phyloP scores from a whole-genome alignment of 1,140 invertebrate species.

The Amyelois transitella region DNA sequence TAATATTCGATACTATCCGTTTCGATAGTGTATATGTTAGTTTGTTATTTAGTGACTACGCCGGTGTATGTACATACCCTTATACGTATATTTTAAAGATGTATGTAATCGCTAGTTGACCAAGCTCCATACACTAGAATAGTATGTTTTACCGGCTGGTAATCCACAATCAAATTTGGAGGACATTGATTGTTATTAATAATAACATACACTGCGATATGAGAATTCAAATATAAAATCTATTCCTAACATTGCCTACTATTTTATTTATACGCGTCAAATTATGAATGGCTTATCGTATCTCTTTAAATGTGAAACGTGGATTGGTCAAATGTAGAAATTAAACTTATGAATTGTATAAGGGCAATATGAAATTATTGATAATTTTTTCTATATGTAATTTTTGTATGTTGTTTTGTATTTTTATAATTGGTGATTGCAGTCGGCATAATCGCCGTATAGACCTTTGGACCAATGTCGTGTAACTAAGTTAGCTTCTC shows the following conservation, averaged over 20 bases:
- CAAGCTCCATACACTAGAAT: not conserved
- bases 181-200: slow-evolving; percentile 1
- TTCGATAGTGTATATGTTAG: slow-evolving; percentile 48
- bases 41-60: slow-evolving; percentile 70
- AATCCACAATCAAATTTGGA: slow-evolving; percentile 13
- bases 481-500: too few species aligned
- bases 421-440: not conserved
- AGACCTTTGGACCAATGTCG: too few species aligned
- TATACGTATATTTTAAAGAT: slow-evolving; percentile 39
- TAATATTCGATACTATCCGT: slow-evolving; percentile 10
- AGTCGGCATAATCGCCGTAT: not conserved
- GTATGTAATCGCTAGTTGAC: slow-evolving; percentile 38
- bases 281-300: not conserved
- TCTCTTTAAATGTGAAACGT: not conserved
- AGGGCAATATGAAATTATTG: not conserved
- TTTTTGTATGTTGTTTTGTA: not conserved
- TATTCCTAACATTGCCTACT: not conserved
- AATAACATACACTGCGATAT: not conserved
- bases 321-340: not conserved
- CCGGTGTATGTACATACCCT: slow-evolving; percentile 49
- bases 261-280: not conserved
- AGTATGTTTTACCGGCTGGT: slow-evolving; percentile 12
- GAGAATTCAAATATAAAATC: not conserved
- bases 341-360: not conserved
- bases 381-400: not conserved